Conservation (phyloP, 2,797 vertebrate genomes). For the Typhlichthys subterraneus region DNA sequence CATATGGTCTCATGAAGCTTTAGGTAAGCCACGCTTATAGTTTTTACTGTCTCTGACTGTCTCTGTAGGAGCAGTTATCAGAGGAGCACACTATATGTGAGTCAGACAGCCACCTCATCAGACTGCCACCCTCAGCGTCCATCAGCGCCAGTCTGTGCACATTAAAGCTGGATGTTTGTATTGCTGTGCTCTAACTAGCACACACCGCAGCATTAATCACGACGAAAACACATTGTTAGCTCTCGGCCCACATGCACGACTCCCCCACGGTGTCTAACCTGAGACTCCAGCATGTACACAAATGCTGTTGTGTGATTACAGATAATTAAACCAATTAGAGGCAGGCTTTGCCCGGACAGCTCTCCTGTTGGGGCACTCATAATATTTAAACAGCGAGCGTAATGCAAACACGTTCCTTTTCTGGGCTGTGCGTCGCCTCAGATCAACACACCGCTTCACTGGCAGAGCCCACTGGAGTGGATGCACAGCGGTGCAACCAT, state of each 20-base stretch:
- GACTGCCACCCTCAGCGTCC: conserved; percentile 61
- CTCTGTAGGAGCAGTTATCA: no score
- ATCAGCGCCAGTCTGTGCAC: conserved; percentile 68
- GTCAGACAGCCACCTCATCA: conserved; percentile 4
- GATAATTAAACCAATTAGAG: conserved; percentile 97
- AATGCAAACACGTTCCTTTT: conserved; percentile 76
- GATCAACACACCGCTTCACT: conserved; percentile 33
- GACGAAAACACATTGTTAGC: conserved; percentile 83
- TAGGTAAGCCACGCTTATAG: no score
- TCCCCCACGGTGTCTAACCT: conserved; percentile 72
- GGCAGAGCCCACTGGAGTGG: conserved; percentile 31
- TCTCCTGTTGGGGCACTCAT: conserved; percentile 77
- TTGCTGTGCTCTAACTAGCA: conserved; percentile 71
- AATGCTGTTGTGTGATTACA: conserved; percentile 90
- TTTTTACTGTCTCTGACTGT: no score
- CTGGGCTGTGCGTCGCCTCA: conserved; percentile 46
- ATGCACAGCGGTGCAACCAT: conserved; percentile 68
- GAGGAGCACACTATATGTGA: background rate
- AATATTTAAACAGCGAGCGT: conserved; percentile 89
- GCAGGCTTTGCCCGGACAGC: conserved; percentile 80
- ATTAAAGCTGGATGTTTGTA: conserved; percentile 74
- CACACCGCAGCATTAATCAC: conserved; percentile 76
- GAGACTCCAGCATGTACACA: conserved; percentile 72
- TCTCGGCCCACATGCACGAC: conserved; percentile 61
- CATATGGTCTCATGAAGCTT: no score